Percentiles rank a stretch among this genome's conserved stretches.
Evolutionary conservation across 2,113 vertebrate genomes (phyloP).

Genomic region (Recurvirostra avosetta): DNA sequence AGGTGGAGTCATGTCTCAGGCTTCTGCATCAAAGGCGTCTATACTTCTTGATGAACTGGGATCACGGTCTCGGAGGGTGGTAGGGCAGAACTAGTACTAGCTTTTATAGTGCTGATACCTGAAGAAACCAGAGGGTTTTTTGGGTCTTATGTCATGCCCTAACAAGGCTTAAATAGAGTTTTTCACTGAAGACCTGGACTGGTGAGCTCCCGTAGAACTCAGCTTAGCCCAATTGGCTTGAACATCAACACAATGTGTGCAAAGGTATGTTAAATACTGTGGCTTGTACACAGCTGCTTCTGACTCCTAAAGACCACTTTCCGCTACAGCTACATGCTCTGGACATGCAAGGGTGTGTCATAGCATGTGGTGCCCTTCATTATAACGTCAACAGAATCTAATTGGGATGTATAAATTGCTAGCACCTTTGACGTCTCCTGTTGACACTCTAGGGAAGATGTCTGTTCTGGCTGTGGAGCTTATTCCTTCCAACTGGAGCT

Average conservation of each 20-base stretch:
- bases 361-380: not conserved
- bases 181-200: not conserved
- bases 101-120: not conserved
- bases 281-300: not conserved
- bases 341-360: not conserved
- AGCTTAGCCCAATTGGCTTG: not conserved
- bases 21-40: not conserved
- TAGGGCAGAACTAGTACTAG: not conserved
- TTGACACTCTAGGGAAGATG: not conserved
- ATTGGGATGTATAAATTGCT: not conserved
- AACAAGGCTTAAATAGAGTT: not conserved
- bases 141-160: not conserved
- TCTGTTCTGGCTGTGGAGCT: not conserved
- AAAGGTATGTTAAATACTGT: not conserved
- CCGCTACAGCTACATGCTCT: not conserved
- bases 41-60: not conserved
- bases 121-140: not conserved
- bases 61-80: not conserved
- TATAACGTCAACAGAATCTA: not conserved
- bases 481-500: not conserved
- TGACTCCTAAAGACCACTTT: not conserved
- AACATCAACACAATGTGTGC: too few relatives aligned
- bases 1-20: not conserved
- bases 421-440: not conserved
- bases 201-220: not conserved